Conservation (phyloP, 2,113 vertebrate species). For the Haliaeetus leucogaster region DNA sequence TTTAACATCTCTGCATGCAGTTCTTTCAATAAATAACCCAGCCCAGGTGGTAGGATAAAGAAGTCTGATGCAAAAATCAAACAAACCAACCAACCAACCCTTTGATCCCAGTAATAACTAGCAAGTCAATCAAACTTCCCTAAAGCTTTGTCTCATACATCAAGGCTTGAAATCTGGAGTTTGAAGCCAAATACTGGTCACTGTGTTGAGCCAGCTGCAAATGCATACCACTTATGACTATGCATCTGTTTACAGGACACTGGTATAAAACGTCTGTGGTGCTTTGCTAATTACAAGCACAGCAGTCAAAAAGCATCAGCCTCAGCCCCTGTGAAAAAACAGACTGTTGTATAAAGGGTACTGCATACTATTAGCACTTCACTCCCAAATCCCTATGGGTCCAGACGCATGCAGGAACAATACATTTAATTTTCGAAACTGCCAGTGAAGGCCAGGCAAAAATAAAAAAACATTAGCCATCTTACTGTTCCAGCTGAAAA, state of each 20-base stretch:
- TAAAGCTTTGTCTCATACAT: background rate
- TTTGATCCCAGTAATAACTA: slow-evolving; percentile 45
- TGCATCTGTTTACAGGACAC: background rate
- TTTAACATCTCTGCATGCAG: slow-evolving; percentile 43
- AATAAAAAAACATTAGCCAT: background rate
- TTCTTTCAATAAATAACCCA: slow-evolving; percentile 39
- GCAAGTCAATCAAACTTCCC: slow-evolving; percentile 40
- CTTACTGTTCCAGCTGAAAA: background rate
- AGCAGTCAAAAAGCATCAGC: background rate
- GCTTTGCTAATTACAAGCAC: slow-evolving; percentile 30
- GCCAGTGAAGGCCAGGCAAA: background rate
- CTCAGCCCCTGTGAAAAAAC: background rate
- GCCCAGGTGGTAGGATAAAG: slow-evolving; percentile 38
- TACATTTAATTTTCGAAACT: background rate
- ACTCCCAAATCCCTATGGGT: background rate
- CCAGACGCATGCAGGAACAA: background rate
- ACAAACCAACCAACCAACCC: background rate
- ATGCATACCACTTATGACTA: background rate
- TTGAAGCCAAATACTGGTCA: background rate
- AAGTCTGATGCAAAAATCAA: slow-evolving; percentile 22
- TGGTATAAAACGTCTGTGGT: background rate
- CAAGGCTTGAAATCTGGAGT: background rate
- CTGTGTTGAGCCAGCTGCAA: slow-evolving; percentile 10
- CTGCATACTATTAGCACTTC: background rate
- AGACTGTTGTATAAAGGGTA: background rate